Evolutionary conservation across 2,888 invertebrate genomes (phyloP), one percentile per base, ranked within the genome.

Genomic region (Ectemnius lituratus): DNA sequence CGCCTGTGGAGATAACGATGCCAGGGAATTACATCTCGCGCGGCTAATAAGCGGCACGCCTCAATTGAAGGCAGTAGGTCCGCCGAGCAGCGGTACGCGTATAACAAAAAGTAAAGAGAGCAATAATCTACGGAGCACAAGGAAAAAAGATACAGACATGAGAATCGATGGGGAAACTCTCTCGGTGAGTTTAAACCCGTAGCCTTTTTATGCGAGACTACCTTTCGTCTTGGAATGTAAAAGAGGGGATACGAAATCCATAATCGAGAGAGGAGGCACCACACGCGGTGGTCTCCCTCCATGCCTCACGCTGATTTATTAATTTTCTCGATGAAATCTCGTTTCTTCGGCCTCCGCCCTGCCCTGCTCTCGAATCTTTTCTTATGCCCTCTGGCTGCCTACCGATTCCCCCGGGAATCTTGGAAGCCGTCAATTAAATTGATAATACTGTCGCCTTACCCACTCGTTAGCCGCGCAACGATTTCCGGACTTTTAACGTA

Each of bases 381-480:
- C 52, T 16, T 14, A 5, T 52, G 52, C 8, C 52, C 52, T 16
- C 3, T 4, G 61, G 70, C 46, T 77, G 67, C 72, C 52, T 67
- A 78, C 81, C 84, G 84, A 85, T 82, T 79, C 74, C 64, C 64
- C 66, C 49, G 81, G 23, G 77, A 78, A 74, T 69, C 62, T 63
- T 57, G 79, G 73, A 65, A 70, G 65, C 75, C 67, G 78, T 76
- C 81, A 85, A 85, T 85, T 85, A 85, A 85, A 82, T 75, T 74
- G 76, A 85, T 83, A 80, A 78, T 80, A 84, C 14, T 75, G 58
- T 58, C 65, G 68, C 65, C 62, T 73, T 78, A 78, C 79, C 68
- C 78, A 72, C 77, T 83, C 74, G 79, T 83, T 82, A 16, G n/a
- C 5, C 52, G 69, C 72, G 59, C 20, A 46, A 59, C 59, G 47